phyloP scores from a whole-genome alignment of 1,140 invertebrate genomes.

The Maconellicoccus hirsutus region DNA sequence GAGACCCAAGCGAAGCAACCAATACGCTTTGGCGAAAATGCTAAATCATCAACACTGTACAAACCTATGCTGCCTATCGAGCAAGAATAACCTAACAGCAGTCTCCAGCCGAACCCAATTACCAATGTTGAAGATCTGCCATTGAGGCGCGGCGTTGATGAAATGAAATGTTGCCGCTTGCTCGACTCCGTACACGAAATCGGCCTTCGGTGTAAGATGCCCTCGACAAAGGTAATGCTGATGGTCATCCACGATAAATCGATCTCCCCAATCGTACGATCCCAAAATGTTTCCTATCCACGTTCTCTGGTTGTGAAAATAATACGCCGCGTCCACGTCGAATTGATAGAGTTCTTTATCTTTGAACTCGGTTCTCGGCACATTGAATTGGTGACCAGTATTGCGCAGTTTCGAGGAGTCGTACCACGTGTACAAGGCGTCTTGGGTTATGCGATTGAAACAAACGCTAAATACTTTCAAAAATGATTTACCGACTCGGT shows the following conservation, averaged over 20 bases:
- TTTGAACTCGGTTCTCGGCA: conserved; percentile 11
- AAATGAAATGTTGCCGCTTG: conserved; percentile 42
- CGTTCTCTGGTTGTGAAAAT: neutral
- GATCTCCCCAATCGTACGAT: neutral
- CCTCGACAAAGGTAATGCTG: conserved; percentile 36
- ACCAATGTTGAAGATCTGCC: conserved; percentile 37
- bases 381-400: conserved; percentile 16
- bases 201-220: conserved; percentile 42
- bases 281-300: neutral
- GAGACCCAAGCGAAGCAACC: too few species aligned
- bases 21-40: neutral
- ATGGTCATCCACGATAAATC: conserved; percentile 11
- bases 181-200: conserved; percentile 39
- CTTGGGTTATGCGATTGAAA: neutral
- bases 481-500: neutral
- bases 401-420: neutral
- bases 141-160: conserved; percentile 43
- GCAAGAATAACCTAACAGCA: conserved; percentile 27
- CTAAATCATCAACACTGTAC: neutral
- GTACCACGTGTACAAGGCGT: neutral
- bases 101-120: conserved; percentile 40
- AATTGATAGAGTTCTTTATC: conserved; percentile 11
- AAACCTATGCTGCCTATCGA: neutral
- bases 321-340: conserved; percentile 12
- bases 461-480: conserved; percentile 1